These are phyloP conservation scores for Threskiornis aethiopicus DNA, from an alignment of 2,797 vertebrate species.

Conservation along the genomic window DNA sequence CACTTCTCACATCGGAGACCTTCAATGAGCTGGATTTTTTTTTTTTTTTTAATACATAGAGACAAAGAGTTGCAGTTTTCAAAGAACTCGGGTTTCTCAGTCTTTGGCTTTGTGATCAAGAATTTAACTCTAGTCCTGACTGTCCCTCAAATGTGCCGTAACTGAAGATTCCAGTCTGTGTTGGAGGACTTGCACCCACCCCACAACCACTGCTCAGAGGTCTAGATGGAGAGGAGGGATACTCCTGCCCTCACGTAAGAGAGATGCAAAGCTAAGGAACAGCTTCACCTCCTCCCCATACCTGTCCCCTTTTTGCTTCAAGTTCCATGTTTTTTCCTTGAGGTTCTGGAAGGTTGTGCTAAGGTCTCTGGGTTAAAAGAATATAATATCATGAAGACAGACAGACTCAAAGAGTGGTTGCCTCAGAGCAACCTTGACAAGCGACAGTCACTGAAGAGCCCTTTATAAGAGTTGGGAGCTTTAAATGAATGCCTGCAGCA, in stretches of 20 bases:
- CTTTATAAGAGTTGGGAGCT: not conserved
- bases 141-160: fast-evolving
- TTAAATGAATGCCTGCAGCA: not conserved
- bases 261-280: not conserved
- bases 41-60: not conserved
- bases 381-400: not conserved
- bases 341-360: not conserved
- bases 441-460: not conserved
- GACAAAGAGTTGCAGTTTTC: not conserved
- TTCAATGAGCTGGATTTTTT: not conserved
- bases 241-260: not conserved
- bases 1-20: not conserved
- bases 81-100: not conserved
- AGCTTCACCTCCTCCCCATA: not conserved
- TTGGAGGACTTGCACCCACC: not conserved
- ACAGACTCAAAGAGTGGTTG: not conserved
- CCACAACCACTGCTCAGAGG: not conserved
- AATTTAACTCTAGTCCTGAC: not conserved
- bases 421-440: not conserved
- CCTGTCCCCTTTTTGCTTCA: not conserved
- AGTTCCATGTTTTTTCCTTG: not conserved
- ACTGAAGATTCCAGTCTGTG: not conserved
- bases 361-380: not conserved
- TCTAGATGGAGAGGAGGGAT: not conserved
- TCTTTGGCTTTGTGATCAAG: not conserved